phyloP scores from a whole-genome alignment of 2,888 invertebrate species.

The Agrenia bidenticulata region DNA sequence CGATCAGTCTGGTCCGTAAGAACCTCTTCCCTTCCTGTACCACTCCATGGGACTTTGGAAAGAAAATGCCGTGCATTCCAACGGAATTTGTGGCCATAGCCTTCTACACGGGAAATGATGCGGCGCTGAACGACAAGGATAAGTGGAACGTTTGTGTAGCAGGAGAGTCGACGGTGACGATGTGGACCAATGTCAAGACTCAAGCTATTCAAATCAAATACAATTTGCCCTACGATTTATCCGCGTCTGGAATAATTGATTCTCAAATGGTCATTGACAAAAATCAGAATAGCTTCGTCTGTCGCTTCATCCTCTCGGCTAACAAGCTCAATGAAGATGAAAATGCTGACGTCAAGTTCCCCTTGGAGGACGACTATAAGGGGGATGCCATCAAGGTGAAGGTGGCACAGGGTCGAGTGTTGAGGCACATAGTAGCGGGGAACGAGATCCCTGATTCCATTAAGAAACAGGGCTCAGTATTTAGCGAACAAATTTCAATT shows the following conservation, averaged over 20 bases:
- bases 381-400: neutral
- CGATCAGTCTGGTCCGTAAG: neutral
- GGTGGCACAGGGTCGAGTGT: neutral
- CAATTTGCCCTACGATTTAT: too few species aligned
- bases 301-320: neutral
- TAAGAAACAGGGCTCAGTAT: too few species aligned
- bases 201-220: neutral
- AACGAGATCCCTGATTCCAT: too few species aligned
- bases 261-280: neutral
- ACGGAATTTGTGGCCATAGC: conserved; percentile 1
- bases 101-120: neutral
- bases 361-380: neutral
- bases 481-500: too few species aligned
- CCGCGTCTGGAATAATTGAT: neutral
- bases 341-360: neutral
- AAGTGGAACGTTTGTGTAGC: conserved; percentile 24
- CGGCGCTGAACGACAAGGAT: conserved; percentile 8
- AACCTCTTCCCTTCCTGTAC: neutral
- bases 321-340: neutral
- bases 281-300: neutral
- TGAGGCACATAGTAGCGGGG: too few species aligned
- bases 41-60: neutral
- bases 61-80: neutral
- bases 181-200: conserved; percentile 17
- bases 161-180: conserved; percentile 18